Evolutionary conservation across 2,113 vertebrate genomes (phyloP).

Genomic region (Mus musculus): GRCm39 chr1:152386501-152387000

Average conservation of each 20-base stretch:
- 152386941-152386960: background rate
- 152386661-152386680: background rate
- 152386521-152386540: background rate
- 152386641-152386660: background rate
- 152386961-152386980: background rate
- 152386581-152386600: background rate
- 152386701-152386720: background rate
- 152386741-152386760: background rate
- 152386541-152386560: background rate
- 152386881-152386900: constrained; percentile 36
- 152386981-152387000: background rate
- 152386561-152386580: background rate
- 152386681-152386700: background rate
- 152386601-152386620: fast-evolving
- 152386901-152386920: constrained; percentile 48
- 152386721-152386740: background rate
- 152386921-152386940: background rate
- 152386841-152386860: background rate
- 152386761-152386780: background rate
- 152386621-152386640: background rate
- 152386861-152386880: background rate
- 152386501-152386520: background rate
- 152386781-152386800: background rate
- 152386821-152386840: background rate
- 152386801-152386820: background rate